A percentile compares a stretch with the other conserved stretches of the same genome.
Evolutionary conservation across 2,113 vertebrate species (phyloP).

Genomic region (Neogale vison): DNA sequence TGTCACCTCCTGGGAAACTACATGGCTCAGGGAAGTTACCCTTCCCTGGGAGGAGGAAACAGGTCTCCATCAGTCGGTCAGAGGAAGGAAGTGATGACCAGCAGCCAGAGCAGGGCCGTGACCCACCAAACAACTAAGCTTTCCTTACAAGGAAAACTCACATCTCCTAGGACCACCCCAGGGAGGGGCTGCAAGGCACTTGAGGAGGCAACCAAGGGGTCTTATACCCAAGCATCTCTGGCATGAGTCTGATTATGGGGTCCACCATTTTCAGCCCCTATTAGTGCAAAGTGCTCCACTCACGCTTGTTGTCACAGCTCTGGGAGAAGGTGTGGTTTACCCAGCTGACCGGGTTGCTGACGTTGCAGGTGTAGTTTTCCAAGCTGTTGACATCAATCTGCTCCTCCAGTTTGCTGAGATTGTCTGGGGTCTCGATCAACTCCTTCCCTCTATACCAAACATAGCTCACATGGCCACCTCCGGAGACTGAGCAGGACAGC

Average conservation of each 20-base stretch:
- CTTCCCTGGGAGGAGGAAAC: not conserved
- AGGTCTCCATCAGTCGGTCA: not conserved
- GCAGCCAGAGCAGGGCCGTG: not conserved
- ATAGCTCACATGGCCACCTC: not conserved
- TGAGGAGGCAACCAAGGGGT: not conserved
- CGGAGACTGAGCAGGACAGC: constrained; percentile 19
- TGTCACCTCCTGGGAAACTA: not conserved
- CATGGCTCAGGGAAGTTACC: not conserved
- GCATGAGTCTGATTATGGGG: not conserved
- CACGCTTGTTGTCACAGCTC: not conserved
- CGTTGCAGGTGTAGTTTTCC: not conserved
- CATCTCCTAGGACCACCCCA: not conserved
- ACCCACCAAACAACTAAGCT: not conserved
- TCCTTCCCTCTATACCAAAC: constrained; percentile 38
- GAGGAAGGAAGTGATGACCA: not conserved
- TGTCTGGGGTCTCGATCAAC: fast-evolving
- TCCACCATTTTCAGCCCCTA: not conserved
- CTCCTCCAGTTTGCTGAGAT: not conserved
- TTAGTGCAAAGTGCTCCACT: not conserved
- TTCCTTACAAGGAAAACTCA: not conserved
- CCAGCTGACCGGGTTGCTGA: constrained; percentile 61
- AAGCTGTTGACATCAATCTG: fast-evolving
- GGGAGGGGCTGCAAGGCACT: not conserved
- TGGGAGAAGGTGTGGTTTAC: not conserved
- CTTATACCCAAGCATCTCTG: not conserved